Evolutionary conservation across 2,888 invertebrate species (phyloP).

Genomic region (Spodoptera exigua): DNA sequence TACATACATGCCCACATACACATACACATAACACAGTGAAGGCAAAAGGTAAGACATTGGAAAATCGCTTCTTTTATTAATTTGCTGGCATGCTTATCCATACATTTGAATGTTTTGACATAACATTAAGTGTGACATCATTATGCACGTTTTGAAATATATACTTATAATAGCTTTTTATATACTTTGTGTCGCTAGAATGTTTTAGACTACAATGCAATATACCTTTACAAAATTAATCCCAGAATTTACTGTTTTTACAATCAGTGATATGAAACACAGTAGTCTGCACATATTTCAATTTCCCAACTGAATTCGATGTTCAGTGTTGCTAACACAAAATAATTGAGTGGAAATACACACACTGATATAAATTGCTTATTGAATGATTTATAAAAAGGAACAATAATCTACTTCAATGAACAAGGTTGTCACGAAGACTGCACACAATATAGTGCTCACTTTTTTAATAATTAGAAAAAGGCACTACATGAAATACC

Average conservation of each 20-base stretch:
- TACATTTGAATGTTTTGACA: conserved; percentile 42
- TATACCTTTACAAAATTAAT: too few species aligned
- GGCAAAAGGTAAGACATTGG: conserved; percentile 67
- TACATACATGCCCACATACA: conserved; percentile 9
- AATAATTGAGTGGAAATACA: background rate
- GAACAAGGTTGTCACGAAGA: background rate
- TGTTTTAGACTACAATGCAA: background rate
- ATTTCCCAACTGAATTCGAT: conserved; percentile 2
- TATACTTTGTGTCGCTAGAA: conserved; percentile 2
- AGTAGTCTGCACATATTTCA: conserved; percentile 23
- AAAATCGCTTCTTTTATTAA: conserved; percentile 66
- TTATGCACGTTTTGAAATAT: conserved; percentile 40
- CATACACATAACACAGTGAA: conserved; percentile 23
- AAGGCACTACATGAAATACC: too few species aligned
- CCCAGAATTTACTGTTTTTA: too few species aligned
- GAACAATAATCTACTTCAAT: too few species aligned
- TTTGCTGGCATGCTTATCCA: conserved; percentile 74
- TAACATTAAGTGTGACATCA: conserved; percentile 39
- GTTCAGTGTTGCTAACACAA: conserved; percentile 6
- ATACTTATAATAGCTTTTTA: background rate
- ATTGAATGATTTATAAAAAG: too few species aligned
- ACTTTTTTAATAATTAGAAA: conserved; percentile 7
- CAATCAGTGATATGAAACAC: conserved; percentile 10
- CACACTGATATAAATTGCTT: too few species aligned
- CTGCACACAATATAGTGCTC: conserved; percentile 2